Evolutionary conservation across 2,888 invertebrate genomes (phyloP), one percentile per base, ranked within the genome.

Genomic region (Anoncus sp.): DNA sequence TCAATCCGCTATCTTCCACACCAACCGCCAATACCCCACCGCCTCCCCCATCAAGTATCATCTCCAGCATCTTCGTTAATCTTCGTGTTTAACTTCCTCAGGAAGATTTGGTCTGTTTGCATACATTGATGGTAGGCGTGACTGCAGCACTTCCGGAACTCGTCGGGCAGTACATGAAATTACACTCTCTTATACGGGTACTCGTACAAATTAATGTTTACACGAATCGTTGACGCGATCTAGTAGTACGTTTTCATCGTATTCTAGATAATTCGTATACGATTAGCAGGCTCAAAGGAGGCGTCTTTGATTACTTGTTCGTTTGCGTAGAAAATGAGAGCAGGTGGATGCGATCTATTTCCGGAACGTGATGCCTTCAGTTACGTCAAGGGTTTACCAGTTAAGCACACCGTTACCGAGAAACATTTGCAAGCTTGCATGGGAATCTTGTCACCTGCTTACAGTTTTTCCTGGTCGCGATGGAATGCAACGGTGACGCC

Each of bases 401-500:
- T 88, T 40, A 93, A 93, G 80, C 95, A 96, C 83, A 95, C 94
- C 92, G 93, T 94, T 0, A 92, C 94, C 87, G 96, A 97, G 89
- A 93, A 94, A 79, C 97, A 97, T 90, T 92, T 95, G 51, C 96
- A 96, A 87, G 94, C 94, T 78, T 95, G 96, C 81, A 96, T 97
- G 94, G 96, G 97, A 0, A 93, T 95, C 43, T 90, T 96, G 14
- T 94, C 94, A 10, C 92, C 94, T 1, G 94, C 95, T 12, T 96
- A 96, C 87, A 95, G 95, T 88, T 97, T 97, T 85, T 94, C 96
- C 27, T 97, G 97, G 96, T 96, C 96, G 73, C 93, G 95, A 89
- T 96, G 94, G 94, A 95, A 94, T 85, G 90, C 93, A 0, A 88
- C 93, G 60, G 93, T 94, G 0, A 93, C 82, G 14, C 85, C 85